Evolutionary conservation across 2,797 vertebrate species (phyloP).

Genomic region (Melanotaenia pygmaea): DNA sequence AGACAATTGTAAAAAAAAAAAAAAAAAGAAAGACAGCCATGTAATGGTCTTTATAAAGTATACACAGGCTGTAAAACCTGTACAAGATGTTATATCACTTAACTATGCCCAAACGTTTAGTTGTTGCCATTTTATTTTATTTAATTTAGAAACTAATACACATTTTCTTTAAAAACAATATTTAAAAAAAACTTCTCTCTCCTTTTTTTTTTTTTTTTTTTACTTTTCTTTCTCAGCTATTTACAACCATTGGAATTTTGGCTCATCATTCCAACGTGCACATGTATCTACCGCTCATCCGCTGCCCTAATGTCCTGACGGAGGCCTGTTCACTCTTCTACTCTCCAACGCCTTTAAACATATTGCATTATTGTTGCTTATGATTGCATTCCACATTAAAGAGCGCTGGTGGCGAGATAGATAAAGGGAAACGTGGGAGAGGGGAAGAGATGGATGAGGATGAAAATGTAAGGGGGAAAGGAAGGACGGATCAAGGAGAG

Average conservation of each 20-base stretch:
- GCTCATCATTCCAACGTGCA: neutral
- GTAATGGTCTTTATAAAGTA: neutral
- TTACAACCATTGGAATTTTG: neutral
- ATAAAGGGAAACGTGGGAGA: slow-evolving; percentile 22
- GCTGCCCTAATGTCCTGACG: slow-evolving; percentile 56
- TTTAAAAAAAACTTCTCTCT: too few species aligned
- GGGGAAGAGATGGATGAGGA: slow-evolving; percentile 53
- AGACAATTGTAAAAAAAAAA: neutral
- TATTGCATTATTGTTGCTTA: slow-evolving; percentile 66
- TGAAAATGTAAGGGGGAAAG: slow-evolving; percentile 20
- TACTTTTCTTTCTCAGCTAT: neutral
- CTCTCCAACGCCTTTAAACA: slow-evolving; percentile 60
- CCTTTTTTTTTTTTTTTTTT: neutral
- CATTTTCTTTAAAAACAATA: too few species aligned
- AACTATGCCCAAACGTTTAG: neutral
- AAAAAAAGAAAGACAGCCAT: neutral
- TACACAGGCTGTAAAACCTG: neutral
- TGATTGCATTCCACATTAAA: slow-evolving; percentile 82
- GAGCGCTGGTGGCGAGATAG: slow-evolving; percentile 42
- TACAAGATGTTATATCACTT: neutral
- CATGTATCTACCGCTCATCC: slow-evolving; percentile 54
- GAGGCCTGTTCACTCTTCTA: slow-evolving; percentile 40
- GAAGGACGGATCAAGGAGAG: slow-evolving; percentile 64
- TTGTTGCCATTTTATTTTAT: neutral
- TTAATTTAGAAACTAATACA: neutral